These are phyloP conservation scores for Sisyra terminalis DNA, from an alignment of 2,888 invertebrate genomes.

Conservation along the genomic window DNA sequence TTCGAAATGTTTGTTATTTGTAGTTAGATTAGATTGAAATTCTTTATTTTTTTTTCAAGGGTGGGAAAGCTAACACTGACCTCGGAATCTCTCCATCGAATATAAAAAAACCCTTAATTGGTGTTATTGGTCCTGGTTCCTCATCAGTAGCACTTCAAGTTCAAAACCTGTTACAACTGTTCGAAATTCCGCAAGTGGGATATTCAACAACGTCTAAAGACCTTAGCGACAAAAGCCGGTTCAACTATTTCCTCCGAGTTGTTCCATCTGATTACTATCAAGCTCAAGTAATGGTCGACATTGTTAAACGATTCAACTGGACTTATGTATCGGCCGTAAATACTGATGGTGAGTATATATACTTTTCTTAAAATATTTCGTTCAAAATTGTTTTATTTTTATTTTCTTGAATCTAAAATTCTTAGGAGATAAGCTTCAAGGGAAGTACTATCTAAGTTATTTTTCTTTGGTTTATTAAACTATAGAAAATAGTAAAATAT, in stretches of 20 bases:
- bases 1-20: too few relatives aligned
- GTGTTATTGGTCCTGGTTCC: conserved; percentile 59
- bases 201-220: conserved; percentile 65
- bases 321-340: conserved; percentile 62
- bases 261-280: conserved; percentile 66
- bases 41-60: background rate
- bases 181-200: conserved; percentile 42
- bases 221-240: conserved; percentile 56
- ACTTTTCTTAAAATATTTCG: background rate
- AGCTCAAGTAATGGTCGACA: conserved; percentile 53
- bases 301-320: conserved; percentile 54
- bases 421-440: too few relatives aligned
- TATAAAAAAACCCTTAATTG: conserved; percentile 32
- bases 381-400: background rate
- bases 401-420: too few relatives aligned
- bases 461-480: too few relatives aligned
- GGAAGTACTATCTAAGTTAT: too few relatives aligned
- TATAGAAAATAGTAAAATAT: too few relatives aligned
- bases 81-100: background rate
- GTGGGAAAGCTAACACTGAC: background rate
- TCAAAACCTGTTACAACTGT: conserved; percentile 59
- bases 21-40: too few relatives aligned
- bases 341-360: conserved; percentile 44
- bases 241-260: conserved; percentile 60
- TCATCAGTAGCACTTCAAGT: conserved; percentile 55